Conservation (phyloP, 2,888 invertebrate species). For the Dryadula phaetusa region DNA sequence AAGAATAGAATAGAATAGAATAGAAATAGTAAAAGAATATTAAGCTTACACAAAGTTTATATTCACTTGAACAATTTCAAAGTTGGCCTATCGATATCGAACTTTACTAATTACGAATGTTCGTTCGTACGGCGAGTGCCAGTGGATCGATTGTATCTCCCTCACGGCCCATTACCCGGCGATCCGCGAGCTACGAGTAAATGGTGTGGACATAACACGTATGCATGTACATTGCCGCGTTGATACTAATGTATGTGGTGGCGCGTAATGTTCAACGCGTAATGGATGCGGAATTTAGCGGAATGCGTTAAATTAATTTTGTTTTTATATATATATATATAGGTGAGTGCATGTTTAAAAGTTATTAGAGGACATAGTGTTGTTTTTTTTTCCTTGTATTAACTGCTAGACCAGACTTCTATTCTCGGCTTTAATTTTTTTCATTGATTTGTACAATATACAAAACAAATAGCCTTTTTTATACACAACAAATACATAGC, state of each 20-base stretch:
- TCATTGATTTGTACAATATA: no score
- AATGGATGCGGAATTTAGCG: conserved; percentile 26
- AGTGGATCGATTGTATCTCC: conserved; percentile 56
- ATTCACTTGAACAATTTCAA: conserved; percentile 42
- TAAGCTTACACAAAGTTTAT: conserved; percentile 25
- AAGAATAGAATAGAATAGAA: no score
- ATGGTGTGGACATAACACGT: conserved; percentile 43
- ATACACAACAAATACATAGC: no score
- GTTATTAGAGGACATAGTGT: no score
- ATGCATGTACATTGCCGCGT: conserved; percentile 43
- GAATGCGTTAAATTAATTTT: conserved; percentile 34
- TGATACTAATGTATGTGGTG: conserved; percentile 36
- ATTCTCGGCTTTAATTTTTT: no score
- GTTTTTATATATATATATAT: background rate
- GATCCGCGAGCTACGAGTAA: conserved; percentile 42
- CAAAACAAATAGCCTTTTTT: no score
- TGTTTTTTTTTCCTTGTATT: background rate
- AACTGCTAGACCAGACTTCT: no score
- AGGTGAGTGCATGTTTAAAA: no score
- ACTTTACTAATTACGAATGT: conserved; percentile 54
- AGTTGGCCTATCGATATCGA: conserved; percentile 64
- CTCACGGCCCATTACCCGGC: conserved; percentile 64
- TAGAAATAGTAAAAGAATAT: no score
- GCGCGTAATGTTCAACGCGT: conserved; percentile 37
- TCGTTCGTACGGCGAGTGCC: conserved; percentile 45